Evolutionary conservation across 1,140 invertebrate genomes (phyloP).

Genomic region (Latrodectus geometricus): DNA sequence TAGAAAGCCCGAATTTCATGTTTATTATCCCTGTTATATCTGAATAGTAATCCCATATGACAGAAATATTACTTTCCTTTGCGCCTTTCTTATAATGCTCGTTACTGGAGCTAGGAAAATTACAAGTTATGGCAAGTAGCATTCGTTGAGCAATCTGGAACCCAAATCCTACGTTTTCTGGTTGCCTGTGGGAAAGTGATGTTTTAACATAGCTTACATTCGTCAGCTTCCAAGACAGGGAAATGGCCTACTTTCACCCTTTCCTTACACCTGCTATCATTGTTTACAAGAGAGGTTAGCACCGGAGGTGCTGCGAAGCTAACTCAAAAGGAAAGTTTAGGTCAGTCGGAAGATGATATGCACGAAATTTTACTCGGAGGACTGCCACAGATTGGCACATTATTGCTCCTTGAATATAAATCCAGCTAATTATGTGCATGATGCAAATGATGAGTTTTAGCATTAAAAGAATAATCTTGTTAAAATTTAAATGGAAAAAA

Average conservation of each 20-base stretch:
- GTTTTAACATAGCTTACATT: background rate
- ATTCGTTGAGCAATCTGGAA: conserved; percentile 36
- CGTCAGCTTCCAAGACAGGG: conserved; percentile 21
- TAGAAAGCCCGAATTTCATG: too few species aligned
- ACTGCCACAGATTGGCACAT: conserved; percentile 25
- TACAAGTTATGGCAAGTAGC: background rate
- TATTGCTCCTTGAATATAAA: conserved; percentile 15
- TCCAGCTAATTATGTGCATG: too few species aligned
- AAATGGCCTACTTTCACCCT: conserved; percentile 52
- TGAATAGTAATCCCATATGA: too few species aligned
- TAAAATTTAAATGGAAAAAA: too few species aligned
- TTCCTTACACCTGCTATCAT: conserved; percentile 51
- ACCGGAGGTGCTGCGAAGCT: conserved; percentile 18
- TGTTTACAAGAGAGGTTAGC: conserved; percentile 29
- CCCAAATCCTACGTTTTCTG: conserved; percentile 39
- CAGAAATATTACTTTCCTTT: too few species aligned
- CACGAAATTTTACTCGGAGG: conserved; percentile 5
- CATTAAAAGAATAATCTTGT: too few species aligned
- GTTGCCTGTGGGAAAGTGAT: conserved; percentile 22
- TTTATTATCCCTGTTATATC: too few species aligned
- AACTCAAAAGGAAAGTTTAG: conserved; percentile 22
- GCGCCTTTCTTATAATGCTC: too few species aligned
- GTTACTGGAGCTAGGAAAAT: background rate
- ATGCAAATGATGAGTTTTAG: too few species aligned
- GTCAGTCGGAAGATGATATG: conserved; percentile 20